Base-by-base conservation (phyloP, 2,113 vertebrate genomes). In the Gulo gulo region DNA sequence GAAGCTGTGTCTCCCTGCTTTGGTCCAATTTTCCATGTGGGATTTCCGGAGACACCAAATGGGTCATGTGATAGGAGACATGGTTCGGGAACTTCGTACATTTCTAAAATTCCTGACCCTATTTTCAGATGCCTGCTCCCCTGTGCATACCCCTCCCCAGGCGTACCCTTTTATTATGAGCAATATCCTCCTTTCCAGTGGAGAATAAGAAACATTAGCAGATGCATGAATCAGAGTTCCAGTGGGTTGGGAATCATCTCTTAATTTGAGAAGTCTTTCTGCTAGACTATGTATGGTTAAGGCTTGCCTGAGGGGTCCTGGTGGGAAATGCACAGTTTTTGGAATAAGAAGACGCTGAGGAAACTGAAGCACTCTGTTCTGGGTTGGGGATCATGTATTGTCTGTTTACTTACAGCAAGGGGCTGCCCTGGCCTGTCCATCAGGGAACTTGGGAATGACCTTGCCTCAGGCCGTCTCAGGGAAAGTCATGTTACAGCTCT, bases 61-160 rank as follows among this genome's bases (percentile, higher is more conserved):
- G 71, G 97, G 93, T 98, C 97, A 98, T 96, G 94, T 95, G 97
- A 96, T 82, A 82, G 97, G 94, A 97, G 97, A 97, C 85, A 95
- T 74, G 90, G 97, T 96, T 96, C 14, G 18, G 95, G 93, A 97
- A 98, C 95, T 97, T 88, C 1, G 2, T 95, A 50, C 95, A 97
- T 98, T 97, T 97, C 96, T 97, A 50, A 92, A 88, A 98, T 98
- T 98, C 97, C 91, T 89, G 93, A 52, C 63, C 94, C 97, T 98
- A 97, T 98, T 98, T 98, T 97, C 94, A 98, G 96, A 97, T 74
- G 74, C 26, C 42, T 82, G 61, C 47, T 97, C 98, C 97, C 97
- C 59, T 94, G 96, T 88, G 97, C 95, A 95, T 94, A 88, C 34
- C 88, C 83, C 21, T 78, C 42, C 59, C 88, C 14, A 65, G 95